phyloP scores from a whole-genome alignment of 2,888 invertebrate species.

The Alviniconcha strummeri region DNA sequence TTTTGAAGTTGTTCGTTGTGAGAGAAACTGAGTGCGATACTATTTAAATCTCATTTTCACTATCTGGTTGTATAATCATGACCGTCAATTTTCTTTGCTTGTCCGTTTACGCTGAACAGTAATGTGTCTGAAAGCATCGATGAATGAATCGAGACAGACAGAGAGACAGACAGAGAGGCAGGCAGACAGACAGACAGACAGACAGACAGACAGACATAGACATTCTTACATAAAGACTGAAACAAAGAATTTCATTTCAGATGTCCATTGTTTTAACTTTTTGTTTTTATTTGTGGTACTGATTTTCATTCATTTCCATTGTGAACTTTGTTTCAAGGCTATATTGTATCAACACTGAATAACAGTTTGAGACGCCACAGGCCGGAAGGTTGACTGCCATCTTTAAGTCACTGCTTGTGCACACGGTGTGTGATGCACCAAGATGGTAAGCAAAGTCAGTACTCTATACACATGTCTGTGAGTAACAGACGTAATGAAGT shows the following conservation, averaged over 20 bases:
- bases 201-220: slow-evolving; percentile 18
- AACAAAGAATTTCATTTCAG: neutral
- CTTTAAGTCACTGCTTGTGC: neutral
- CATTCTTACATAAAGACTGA: slow-evolving; percentile 17
- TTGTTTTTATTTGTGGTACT: neutral
- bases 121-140: neutral
- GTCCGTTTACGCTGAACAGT: neutral
- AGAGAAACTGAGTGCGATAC: neutral
- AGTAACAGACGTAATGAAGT: too few species aligned
- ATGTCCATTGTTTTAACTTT: neutral
- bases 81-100: too few species aligned
- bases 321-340: neutral
- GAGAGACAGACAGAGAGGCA: neutral
- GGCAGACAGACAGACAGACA: slow-evolving; percentile 21
- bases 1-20: neutral
- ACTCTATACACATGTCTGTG: too few species aligned
- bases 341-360: neutral
- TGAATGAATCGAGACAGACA: neutral
- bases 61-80: too few species aligned
- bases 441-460: too few species aligned
- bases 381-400: neutral
- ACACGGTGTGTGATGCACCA: neutral
- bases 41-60: too few species aligned
- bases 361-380: neutral
- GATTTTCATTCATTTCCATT: neutral